Evolutionary conservation across 2,888 invertebrate genomes (phyloP).

Genomic region (Listrodromus nycthemerus): DNA sequence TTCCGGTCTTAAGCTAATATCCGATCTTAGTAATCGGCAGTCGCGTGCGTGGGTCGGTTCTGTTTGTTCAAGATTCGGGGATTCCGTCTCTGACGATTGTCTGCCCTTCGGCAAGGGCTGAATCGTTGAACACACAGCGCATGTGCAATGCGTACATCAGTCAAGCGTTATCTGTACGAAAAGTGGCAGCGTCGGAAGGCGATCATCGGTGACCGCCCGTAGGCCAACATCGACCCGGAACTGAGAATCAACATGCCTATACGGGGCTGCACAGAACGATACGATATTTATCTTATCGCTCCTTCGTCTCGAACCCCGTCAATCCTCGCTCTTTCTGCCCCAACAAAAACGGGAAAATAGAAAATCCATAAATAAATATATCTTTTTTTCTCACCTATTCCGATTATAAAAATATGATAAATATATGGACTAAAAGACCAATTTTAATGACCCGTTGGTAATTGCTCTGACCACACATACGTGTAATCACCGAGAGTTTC

Average conservation of each 20-base stretch:
- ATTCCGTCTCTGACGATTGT: constrained; percentile 11
- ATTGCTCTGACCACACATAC: too few relatives aligned
- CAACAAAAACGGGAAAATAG: background rate
- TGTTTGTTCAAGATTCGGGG: constrained; percentile 48
- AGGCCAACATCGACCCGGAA: constrained; percentile 56
- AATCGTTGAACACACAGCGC: background rate
- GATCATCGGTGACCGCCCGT: constrained; percentile 50
- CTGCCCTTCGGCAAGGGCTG: background rate
- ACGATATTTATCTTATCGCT: constrained; percentile 57
- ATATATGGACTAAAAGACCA: too few relatives aligned
- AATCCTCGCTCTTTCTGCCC: background rate
- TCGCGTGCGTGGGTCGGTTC: constrained; percentile 11
- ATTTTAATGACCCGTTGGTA: too few relatives aligned
- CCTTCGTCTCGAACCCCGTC: background rate
- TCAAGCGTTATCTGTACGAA: constrained; percentile 47
- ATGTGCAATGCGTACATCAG: background rate
- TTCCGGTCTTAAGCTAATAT: constrained; percentile 5
- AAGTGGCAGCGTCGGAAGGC: constrained; percentile 28
- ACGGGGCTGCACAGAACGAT: constrained; percentile 33
- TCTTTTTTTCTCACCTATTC: background rate
- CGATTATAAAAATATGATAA: background rate
- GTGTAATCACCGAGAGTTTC: too few relatives aligned
- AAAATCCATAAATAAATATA: background rate
- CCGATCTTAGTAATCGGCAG: constrained; percentile 1
- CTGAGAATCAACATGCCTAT: constrained; percentile 48